Evolutionary conservation across 2,888 invertebrate genomes (phyloP).

Genomic region (Hypercompe scribonia): DNA sequence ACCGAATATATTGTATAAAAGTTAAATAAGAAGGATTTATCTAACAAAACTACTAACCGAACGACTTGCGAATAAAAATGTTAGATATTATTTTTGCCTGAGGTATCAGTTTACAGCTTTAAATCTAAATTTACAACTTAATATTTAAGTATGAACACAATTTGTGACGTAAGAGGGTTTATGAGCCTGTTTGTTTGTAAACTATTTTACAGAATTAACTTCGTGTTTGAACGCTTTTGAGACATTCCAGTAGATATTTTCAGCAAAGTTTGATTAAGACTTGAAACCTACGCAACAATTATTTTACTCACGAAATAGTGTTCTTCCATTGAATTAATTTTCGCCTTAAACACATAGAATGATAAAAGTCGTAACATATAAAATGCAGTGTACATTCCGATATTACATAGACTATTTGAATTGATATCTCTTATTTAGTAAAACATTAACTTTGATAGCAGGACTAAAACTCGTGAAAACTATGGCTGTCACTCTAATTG

Average conservation of each 20-base stretch:
- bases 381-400: no score
- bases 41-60: not conserved
- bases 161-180: constrained; percentile 27
- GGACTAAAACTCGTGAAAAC: no score
- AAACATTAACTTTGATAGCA: no score
- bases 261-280: constrained; percentile 36
- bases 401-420: no score
- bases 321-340: not conserved
- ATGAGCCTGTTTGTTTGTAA: constrained; percentile 35
- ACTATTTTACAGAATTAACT: constrained; percentile 44
- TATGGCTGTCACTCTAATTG: no score
- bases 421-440: no score
- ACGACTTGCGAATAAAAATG: constrained; percentile 1
- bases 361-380: not conserved
- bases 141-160: constrained; percentile 23
- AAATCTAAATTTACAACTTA: constrained; percentile 14
- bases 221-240: constrained; percentile 42
- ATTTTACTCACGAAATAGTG: not conserved
- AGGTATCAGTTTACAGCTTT: not conserved
- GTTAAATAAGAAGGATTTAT: not conserved
- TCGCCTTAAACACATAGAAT: not conserved
- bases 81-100: not conserved
- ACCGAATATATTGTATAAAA: not conserved
- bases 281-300: constrained; percentile 1
- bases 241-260: constrained; percentile 25